phyloP scores from a whole-genome alignment of 2,113 vertebrate genomes.

The Delphinus delphis region DNA sequence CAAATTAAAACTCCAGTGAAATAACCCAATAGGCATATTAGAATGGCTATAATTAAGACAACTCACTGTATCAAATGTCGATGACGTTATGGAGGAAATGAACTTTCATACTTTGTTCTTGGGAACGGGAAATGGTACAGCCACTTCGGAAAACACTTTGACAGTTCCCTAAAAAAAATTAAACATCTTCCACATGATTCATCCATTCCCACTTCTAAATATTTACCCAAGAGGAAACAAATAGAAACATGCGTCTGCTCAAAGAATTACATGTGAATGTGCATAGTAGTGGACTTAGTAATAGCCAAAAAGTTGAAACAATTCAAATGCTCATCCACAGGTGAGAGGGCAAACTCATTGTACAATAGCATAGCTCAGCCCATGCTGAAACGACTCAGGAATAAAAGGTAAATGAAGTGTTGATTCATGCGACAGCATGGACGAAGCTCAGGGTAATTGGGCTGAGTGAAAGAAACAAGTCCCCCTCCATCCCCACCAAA shows the following conservation, averaged over 20 bases:
- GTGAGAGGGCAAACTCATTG: neutral
- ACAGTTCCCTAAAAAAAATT: neutral
- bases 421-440: neutral
- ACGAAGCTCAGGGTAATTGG: neutral
- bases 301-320: neutral
- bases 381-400: neutral
- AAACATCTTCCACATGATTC: neutral
- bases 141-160: neutral
- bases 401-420: neutral
- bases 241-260: neutral
- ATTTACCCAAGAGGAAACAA: neutral
- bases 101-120: neutral
- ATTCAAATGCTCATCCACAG: neutral
- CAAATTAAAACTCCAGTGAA: slow-evolving; percentile 19
- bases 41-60: neutral
- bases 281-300: neutral
- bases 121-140: neutral
- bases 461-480: neutral
- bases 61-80: neutral
- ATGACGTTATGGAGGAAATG: neutral
- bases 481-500: neutral
- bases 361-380: too few species aligned
- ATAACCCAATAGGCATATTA: neutral
- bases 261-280: neutral
- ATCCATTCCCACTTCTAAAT: neutral